Conservation (phyloP, 2,888 invertebrate genomes). For the Tetanocera ferruginea region DNA sequence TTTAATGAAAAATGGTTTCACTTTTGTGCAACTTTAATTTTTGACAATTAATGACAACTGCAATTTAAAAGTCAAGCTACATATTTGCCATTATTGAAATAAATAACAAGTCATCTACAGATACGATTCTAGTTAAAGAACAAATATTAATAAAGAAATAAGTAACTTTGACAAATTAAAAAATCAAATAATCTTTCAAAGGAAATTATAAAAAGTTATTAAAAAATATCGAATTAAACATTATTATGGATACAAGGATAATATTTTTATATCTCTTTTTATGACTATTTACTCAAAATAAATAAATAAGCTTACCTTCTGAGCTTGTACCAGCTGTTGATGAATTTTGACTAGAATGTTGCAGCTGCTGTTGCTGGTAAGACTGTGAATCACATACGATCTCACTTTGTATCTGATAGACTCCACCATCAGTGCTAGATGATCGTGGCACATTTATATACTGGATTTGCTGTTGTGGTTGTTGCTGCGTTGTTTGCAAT, state of each 20-base stretch:
- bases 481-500: constrained; percentile 52
- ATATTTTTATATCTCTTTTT: background rate
- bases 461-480: constrained; percentile 55
- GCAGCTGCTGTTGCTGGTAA: constrained; percentile 52
- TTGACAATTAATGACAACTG: too few species aligned
- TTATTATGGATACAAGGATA: background rate
- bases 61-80: too few species aligned
- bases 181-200: background rate
- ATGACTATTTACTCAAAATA: too few species aligned
- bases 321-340: constrained; percentile 40
- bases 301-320: constrained; percentile 53
- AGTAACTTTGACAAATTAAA: background rate
- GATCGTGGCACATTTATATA: constrained; percentile 48
- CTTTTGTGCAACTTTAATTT: too few species aligned
- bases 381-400: constrained; percentile 61
- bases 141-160: background rate
- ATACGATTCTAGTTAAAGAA: too few species aligned
- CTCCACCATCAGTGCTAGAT: constrained; percentile 61
- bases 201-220: background rate
- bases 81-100: too few species aligned
- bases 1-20: too few species aligned
- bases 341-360: constrained; percentile 44
- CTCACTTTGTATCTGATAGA: constrained; percentile 65
- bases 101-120: too few species aligned
- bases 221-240: background rate